Evolutionary conservation across 2,888 invertebrate genomes (phyloP), one percentile per base, ranked within the genome.

Genomic region (Brachypalpus laphriformis): DNA sequence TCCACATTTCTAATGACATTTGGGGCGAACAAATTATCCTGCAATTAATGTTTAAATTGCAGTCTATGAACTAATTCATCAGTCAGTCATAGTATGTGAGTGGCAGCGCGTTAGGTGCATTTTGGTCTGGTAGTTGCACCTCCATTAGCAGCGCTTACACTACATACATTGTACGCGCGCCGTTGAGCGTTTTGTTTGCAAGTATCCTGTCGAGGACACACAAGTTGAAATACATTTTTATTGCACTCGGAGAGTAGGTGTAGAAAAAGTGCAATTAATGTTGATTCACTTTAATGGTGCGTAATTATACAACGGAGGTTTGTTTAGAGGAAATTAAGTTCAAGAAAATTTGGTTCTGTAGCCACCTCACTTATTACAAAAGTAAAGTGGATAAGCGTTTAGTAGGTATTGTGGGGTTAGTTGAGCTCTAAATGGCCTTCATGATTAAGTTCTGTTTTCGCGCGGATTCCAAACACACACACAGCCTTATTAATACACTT

Each of bases 31-130:
- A 80, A 85, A 85, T 85, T 81, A 81, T 80, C 65, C 76, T 61
- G 85, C 81, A 85, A 85, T 80, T 81, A 85, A 76, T 85, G 85
- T 85, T 70, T 9, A 75, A 85, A 85, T 85, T 85, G 71, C 85
- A 76, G 75, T 76, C 81, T 85, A 85, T 75, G 75, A 85, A 85
- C 81, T 81, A 85, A 85, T 71, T 85, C 81, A 71, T 75, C 81
- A 76, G 78, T 78, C 63, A 78, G 74, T 74, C 74, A 70, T 28
- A 45, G 49, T 14, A 22, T 14, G 25, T 9, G 54, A 31, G 28
- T 37, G 37, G 2, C 3, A 14, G 47, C 47, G 56, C 34, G 37
- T 57, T 18, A 25, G 57, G 2, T 47, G 34, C 31, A 66, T 31
- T 40, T 25, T 56, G 14, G 31, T 56, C 16, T 56, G 25, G 18